These are phyloP conservation scores for Tetheella fluctuosa DNA, from an alignment of 2,888 invertebrate species.

Conservation along the genomic window DNA sequence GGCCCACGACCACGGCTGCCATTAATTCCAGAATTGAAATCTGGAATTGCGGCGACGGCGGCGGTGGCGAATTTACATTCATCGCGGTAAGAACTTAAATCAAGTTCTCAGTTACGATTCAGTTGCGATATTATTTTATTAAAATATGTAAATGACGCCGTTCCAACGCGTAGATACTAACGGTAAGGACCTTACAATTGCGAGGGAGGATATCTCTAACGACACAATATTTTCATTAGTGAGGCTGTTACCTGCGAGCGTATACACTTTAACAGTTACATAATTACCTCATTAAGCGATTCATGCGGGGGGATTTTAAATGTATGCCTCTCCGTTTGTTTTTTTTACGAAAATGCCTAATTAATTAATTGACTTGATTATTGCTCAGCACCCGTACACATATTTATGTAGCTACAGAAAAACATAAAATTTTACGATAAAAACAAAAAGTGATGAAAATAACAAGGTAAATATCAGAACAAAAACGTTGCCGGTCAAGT, in stretches of 20 bases:
- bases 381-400: too few species aligned
- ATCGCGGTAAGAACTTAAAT: constrained; percentile 84
- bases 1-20: constrained; percentile 77
- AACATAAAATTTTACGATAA: not conserved
- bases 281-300: too few species aligned
- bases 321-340: too few species aligned
- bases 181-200: constrained; percentile 76
- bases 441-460: constrained; percentile 4
- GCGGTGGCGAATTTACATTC: constrained; percentile 82
- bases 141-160: constrained; percentile 83
- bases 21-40: constrained; percentile 84
- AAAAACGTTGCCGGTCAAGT: constrained; percentile 7
- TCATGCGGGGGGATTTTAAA: too few species aligned
- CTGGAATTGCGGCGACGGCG: constrained; percentile 79
- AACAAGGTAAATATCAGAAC: not conserved
- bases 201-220: constrained; percentile 74
- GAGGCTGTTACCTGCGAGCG: constrained; percentile 62
- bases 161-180: constrained; percentile 71
- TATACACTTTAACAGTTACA: not conserved
- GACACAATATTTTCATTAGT: constrained; percentile 80
- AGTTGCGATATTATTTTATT: constrained; percentile 84
- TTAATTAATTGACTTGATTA: too few species aligned
- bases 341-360: too few species aligned
- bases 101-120: constrained; percentile 84
- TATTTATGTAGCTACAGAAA: too few species aligned